Evolutionary conservation across 2,888 invertebrate genomes (phyloP), one percentile per base, ranked within the genome.

Genomic region (Lepas anatifera): DNA sequence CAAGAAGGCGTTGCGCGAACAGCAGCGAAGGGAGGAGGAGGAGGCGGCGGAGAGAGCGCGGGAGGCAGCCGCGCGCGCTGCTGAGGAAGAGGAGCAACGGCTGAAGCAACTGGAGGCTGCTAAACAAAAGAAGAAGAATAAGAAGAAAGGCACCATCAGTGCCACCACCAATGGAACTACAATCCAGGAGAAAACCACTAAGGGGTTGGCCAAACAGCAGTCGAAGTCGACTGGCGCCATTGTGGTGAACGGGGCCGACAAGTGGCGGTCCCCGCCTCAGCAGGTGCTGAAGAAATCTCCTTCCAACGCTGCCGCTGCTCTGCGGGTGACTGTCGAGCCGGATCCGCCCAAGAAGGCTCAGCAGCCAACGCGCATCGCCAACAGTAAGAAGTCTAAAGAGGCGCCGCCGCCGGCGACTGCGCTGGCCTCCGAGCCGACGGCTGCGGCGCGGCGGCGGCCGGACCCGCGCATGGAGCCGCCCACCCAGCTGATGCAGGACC

Each of bases 1-100:
- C 63, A 72, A 70, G 72, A 74, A 71, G 52, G 71, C 70, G 39
- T 35, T 69, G 39, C 37, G 63, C 41, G 52, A 32, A 13, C 67
- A 74, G 43, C 68, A 46, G 67, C 77, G 78, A 68, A 77, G 78
- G 58, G 79, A 74, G 79, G 80, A 73, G 78, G 78, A 69, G 76
- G 77, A 71, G 77, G 76, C 71, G 46, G 75, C 78, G 74, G 74
- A 77, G 72, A 74, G 78, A 74, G 78, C 77, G 71, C 77, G 75
- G 78, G 74, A 78, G 77, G 71, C 77, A 75, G 68, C 67, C 39
- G 46, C 67, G 50, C 18, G 32, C 25, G 64, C 70, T 2, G 63
- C 48, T 41, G 70, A 70, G 27, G 48, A 48, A 48, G 67, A 70
- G 25, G 48, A 50, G 67, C 32, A 50, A 48, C 43, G n/a, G 32